Conservation (phyloP, 2,888 invertebrate species). For the Exocentrus adspersus region DNA sequence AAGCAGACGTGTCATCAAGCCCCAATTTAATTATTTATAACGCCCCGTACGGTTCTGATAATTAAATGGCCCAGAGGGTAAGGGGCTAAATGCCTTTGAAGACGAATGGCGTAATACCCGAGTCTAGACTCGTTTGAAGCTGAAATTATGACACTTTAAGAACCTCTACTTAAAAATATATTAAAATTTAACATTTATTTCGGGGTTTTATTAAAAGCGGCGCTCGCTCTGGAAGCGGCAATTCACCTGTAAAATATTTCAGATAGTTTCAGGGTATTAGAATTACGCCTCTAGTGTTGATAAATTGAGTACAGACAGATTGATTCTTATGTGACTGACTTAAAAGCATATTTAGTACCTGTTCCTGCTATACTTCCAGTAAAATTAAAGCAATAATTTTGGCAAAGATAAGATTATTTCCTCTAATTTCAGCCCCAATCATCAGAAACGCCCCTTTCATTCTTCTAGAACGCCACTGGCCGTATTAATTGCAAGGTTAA, state of each 20-base stretch:
- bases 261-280: background rate
- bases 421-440: too few species aligned
- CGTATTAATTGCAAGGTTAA: background rate
- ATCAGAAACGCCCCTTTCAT: too few species aligned
- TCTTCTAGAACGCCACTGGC: too few species aligned
- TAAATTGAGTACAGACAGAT: too few species aligned
- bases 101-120: conserved; percentile 41
- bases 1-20: conserved; percentile 51
- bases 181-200: conserved; percentile 25
- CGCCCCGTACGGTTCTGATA: conserved; percentile 50
- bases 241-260: background rate
- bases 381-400: too few species aligned
- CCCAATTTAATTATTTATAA: conserved; percentile 53
- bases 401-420: too few species aligned
- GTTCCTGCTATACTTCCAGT: too few species aligned
- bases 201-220: conserved; percentile 10
- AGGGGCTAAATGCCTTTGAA: conserved; percentile 44
- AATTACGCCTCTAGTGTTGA: background rate
- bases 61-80: conserved; percentile 49
- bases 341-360: too few species aligned
- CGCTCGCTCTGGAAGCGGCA: background rate
- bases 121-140: conserved; percentile 36
- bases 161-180: conserved; percentile 26
- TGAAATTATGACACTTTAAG: conserved; percentile 34
- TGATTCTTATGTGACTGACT: too few species aligned